Conservation (phyloP, 2,797 vertebrate species). For the Sebastes oblongus region DNA sequence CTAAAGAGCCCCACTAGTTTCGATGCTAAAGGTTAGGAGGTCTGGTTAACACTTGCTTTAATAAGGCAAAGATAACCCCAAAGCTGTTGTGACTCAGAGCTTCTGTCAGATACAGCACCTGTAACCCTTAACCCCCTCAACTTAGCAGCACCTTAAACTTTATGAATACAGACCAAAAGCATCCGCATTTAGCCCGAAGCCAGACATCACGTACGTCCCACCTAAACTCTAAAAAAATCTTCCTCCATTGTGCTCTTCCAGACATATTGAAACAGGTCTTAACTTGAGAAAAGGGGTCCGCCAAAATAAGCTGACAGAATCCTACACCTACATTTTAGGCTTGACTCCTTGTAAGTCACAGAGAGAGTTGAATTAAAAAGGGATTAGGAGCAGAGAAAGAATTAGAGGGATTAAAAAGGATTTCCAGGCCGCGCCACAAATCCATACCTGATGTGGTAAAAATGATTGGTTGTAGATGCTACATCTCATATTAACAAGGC, state of each 20-base stretch:
- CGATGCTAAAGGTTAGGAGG: neutral
- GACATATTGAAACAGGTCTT: constrained; percentile 28
- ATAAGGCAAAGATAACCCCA: neutral
- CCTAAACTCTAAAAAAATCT: neutral
- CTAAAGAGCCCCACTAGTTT: neutral
- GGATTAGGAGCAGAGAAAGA: constrained; percentile 61
- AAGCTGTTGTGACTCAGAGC: neutral
- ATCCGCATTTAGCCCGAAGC: neutral
- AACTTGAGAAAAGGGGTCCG: constrained; percentile 24
- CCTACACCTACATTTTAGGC: constrained; percentile 24
- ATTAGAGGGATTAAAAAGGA: constrained; percentile 66
- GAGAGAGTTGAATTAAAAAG: constrained; percentile 67
- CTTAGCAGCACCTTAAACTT: neutral
- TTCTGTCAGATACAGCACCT: neutral
- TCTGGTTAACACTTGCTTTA: neutral
- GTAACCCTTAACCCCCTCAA: neutral
- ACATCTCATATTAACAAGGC: constrained; percentile 46
- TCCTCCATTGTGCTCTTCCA: constrained; percentile 27
- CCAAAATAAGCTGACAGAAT: constrained; percentile 43
- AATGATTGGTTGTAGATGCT: constrained; percentile 55
- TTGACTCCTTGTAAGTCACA: constrained; percentile 53
- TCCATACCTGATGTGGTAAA: constrained; percentile 55
- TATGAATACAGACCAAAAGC: neutral
- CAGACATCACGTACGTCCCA: constrained; percentile 24
- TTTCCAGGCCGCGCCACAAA: constrained; percentile 51